Base-by-base conservation (phyloP, 2,888 invertebrate species). In the Hedychridium roseum region DNA sequence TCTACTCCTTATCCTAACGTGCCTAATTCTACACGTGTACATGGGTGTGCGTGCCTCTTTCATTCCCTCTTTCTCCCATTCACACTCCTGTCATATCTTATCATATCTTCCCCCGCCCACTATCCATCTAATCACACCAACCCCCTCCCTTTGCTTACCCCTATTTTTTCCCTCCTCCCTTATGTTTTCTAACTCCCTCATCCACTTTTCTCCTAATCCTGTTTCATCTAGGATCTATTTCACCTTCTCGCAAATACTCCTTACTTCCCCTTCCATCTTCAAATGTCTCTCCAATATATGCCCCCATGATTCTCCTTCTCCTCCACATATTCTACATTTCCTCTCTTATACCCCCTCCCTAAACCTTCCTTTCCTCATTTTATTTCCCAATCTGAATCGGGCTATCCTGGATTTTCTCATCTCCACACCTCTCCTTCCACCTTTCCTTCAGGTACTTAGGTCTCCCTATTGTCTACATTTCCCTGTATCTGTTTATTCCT, bases 291-390 rank as follows among this genome's bases (percentile, higher is more conserved):
- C 35, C 7, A 34, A 3, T 5, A 34, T 11, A 11, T 34, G 35
- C 16, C 15, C 35, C 35, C 35, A 34, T 17, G 7, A 5, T 16
- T 34, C 35, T 17, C 4, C 5, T 11, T 15, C 35, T 16, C 35
- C 12, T 5, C 16, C 35, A 34, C 35, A 34, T 9, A 34, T 16
- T 15, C 35, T 15, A 11, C 35, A 34, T 3, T 16, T 16, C 16
- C 35, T 34, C 11, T 11, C 14, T 5, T 31, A 5, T 12, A 5
- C 35, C 16, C 16, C 15, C 11, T 34, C 35, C 35, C 35, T 14
- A 16, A 14, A 34, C 15, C 11, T 34, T 16, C 35, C 11, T 11
- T 16, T 16, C 35, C 35, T 34, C 35, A 34, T 34, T 17, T 34
- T 16, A 15, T 17, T 17, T 16, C 35, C 35, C 16, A 34, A 16